These are phyloP conservation scores for Cynocephalus volans DNA, from an alignment of 2,113 vertebrate genomes.

Conservation along the genomic window DNA sequence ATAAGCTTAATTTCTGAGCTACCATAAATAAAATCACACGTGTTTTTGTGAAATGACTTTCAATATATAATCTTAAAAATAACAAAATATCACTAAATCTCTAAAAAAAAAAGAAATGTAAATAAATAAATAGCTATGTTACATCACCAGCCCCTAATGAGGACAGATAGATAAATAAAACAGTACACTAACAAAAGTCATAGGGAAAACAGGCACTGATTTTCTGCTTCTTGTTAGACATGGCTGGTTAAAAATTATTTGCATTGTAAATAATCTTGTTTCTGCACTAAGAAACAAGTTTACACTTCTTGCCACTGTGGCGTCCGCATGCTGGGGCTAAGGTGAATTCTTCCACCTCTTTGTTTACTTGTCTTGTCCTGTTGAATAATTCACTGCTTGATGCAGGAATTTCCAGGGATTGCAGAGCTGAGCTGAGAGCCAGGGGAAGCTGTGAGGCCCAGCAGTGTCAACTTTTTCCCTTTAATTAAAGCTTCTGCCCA, in stretches of 20 bases:
- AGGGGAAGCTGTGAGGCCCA: background rate
- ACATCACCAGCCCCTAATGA: background rate
- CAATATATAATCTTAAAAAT: constrained; percentile 47
- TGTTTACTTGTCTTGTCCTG: constrained; percentile 36
- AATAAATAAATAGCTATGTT: background rate
- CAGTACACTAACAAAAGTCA: constrained; percentile 38
- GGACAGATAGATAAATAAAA: constrained; percentile 48
- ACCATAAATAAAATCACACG: background rate
- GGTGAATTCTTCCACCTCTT: background rate
- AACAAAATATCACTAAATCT: background rate
- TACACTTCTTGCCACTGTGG: background rate
- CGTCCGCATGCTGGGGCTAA: background rate
- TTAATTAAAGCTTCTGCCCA: constrained; percentile 64
- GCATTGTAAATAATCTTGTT: constrained; percentile 58
- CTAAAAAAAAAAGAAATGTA: background rate
- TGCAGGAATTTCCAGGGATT: background rate
- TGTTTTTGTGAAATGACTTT: background rate
- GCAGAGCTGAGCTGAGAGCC: background rate
- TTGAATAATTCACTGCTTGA: constrained; percentile 66
- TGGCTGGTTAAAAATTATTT: background rate
- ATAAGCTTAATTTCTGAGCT: constrained; percentile 3
- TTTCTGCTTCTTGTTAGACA: constrained; percentile 41
- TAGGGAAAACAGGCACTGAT: background rate
- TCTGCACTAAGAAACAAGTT: background rate
- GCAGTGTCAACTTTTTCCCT: constrained; percentile 48